Evolutionary conservation across 2,888 invertebrate genomes (phyloP), one percentile per base, ranked within the genome.

Genomic region (Ganaspis brasiliensis): DNA sequence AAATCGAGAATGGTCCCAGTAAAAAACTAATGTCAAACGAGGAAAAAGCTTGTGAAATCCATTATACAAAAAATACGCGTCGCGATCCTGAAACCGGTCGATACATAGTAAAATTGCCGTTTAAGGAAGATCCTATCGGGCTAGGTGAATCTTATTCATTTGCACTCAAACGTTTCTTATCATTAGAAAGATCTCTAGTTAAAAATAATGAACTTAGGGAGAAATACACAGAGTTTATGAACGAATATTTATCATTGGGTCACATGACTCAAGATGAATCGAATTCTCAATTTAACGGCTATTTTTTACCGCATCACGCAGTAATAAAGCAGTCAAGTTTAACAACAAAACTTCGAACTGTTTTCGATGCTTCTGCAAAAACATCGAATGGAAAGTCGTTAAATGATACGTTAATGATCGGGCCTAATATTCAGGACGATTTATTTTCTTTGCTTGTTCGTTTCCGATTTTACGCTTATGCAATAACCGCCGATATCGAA

Each of bases 301-400:
- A 73, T 55, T 87, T 84, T 70, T 70, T 88, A 2, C 87, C 86
- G 19, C 86, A 88, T 79, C 88, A 87, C 26, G 67, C 82, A 0
- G 86, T 88, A 0, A 80, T 76, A 12, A 78, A 81, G 26, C 82
- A 79, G 10, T 45, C 71, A 2, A 86, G 85, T 74, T 59, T 79
- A 0, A 85, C 86, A 1, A 88, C 86, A 0, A 85, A 86, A 57
- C n/a, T n/a, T n/a, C n/a, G n/a, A n/a, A n/a, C n/a, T n/a, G n/a
- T n/a, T n/a, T n/a, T n/a, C n/a, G n/a, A n/a, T n/a, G n/a, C 72
- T 88, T 6, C 76, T 88, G 37, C 37, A 5, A 37, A 37, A 37
- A 8, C 37, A 8, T 5, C 37, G 9, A 37, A 10, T 45, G 45
- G 8, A 10, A 2, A n/a, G n/a, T n/a, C n/a, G n/a, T n/a, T n/a